Evolutionary conservation across 2,113 vertebrate genomes (phyloP).

Genomic region (Serilophus lunatus): DNA sequence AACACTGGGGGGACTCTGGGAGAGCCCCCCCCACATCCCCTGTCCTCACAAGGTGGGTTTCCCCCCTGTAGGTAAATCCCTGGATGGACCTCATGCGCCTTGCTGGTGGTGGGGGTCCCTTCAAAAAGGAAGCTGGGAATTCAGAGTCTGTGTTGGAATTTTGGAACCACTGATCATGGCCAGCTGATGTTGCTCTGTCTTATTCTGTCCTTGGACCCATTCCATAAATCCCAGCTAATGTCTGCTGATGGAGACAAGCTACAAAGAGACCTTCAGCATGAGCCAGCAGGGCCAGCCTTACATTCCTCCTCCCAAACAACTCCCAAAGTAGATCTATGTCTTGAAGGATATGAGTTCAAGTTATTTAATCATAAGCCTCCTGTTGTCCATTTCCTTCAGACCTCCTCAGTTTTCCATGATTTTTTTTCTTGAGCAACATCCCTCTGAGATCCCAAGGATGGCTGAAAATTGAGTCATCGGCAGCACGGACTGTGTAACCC

Average conservation of each 20-base stretch:
- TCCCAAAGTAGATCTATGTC: neutral
- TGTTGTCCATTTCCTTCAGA: neutral
- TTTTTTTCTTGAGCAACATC: neutral
- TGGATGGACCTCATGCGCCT: neutral
- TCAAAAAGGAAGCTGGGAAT: neutral
- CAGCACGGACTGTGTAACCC: neutral
- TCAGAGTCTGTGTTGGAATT: neutral
- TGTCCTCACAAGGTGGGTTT: neutral
- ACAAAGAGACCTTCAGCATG: neutral
- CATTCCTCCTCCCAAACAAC: neutral
- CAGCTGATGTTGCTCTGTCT: neutral
- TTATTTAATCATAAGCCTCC: neutral
- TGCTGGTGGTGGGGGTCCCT: neutral
- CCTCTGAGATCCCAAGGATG: neutral
- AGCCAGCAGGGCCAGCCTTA: neutral
- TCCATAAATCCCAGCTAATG: neutral
- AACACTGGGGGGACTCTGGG: fast-evolving
- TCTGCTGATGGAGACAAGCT: neutral
- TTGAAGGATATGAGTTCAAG: neutral
- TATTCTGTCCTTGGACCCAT: neutral
- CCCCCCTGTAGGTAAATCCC: neutral
- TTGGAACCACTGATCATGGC: fast-evolving
- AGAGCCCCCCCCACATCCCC: neutral
- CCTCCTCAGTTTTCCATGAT: neutral
- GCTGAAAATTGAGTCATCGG: neutral